Evolutionary conservation across 2,888 invertebrate species (phyloP), one percentile per base, ranked within the genome.

Genomic region (Diachrysia chrysitis): DNA sequence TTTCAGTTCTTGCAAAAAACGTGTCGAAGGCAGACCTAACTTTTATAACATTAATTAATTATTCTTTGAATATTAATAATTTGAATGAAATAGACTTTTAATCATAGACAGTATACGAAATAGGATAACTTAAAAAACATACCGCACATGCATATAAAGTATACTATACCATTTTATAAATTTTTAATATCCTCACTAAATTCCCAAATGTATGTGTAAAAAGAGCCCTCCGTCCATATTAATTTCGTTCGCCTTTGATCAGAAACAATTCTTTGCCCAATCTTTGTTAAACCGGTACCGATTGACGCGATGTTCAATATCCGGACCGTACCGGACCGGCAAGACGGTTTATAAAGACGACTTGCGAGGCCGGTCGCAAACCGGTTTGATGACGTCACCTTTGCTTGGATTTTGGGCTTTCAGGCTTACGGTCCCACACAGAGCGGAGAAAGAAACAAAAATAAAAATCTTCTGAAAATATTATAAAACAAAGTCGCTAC

Each of bases 301-400:
- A 69, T 79, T 79, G 73, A 72, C 63, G 70, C 55, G 66, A 56
- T 63, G 61, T 74, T 58, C 79, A 82, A 82, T 82, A 79, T 82
- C 82, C 83, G 81, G 69, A 56, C 57, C 71, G 77, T 66, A 64
- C 71, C 48, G 25, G 17, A 14, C 17, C 17, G 29, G 29, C 62
- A 60, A 73, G 66, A 62, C 68, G 61, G 63, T 68, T 81, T 74
- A 76, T 75, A n/a, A n/a, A n/a, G n/a, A n/a, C 77, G 74, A 73
- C 68, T 75, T 69, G 63, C 62, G 55, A 71, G 66, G 67, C 63
- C 69, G 61, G 71, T 68, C 62, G 63, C 66, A 32, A 71, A 66
- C 60, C 76, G 72, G 67, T 76, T 80, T 74, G 71, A 69, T 78
- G 80, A 80, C 70, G 70, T 76, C 72, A 73, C 63, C 55, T 74